Evolutionary conservation across 2,888 invertebrate genomes (phyloP).

Genomic region (Oscheius sp.): DNA sequence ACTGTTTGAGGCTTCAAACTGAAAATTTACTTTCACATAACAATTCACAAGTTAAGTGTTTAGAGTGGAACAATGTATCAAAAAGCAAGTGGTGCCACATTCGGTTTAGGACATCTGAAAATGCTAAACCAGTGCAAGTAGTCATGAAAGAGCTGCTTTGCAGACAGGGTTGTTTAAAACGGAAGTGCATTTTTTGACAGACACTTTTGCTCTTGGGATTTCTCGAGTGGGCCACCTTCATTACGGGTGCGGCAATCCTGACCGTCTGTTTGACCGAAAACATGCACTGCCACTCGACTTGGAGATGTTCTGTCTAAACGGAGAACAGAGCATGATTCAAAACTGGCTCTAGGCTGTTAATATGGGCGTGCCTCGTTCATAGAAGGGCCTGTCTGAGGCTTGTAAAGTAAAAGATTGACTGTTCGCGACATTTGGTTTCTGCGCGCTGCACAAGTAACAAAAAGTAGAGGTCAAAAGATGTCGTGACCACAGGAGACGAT

Average conservation of each 20-base stretch:
- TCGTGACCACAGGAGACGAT: conserved; percentile 31
- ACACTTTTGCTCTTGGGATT: background rate
- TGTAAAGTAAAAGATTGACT: background rate
- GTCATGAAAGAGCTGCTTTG: too few relatives aligned
- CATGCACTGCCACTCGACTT: conserved; percentile 35
- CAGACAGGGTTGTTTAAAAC: background rate
- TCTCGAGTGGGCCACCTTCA: conserved; percentile 34
- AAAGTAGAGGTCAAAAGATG: conserved; percentile 17
- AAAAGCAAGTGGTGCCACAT: too few relatives aligned
- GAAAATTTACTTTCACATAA: background rate
- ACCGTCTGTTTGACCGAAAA: conserved; percentile 35
- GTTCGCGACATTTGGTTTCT: background rate
- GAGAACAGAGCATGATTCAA: conserved; percentile 29
- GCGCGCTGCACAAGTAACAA: background rate
- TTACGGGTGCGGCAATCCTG: conserved; percentile 36
- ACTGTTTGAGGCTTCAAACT: too few relatives aligned
- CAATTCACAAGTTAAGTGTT: background rate
- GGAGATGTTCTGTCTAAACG: conserved; percentile 37
- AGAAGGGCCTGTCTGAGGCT: conserved; percentile 16
- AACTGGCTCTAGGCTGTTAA: conserved; percentile 22
- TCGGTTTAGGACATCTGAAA: too few relatives aligned
- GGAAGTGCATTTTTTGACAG: background rate
- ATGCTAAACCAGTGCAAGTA: too few relatives aligned
- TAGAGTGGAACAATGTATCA: too few relatives aligned
- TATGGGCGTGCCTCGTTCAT: conserved; percentile 23